These are phyloP conservation scores for Heloderma charlesbogerti DNA, from an alignment of 2,113 vertebrate genomes.

Conservation along the genomic window DNA sequence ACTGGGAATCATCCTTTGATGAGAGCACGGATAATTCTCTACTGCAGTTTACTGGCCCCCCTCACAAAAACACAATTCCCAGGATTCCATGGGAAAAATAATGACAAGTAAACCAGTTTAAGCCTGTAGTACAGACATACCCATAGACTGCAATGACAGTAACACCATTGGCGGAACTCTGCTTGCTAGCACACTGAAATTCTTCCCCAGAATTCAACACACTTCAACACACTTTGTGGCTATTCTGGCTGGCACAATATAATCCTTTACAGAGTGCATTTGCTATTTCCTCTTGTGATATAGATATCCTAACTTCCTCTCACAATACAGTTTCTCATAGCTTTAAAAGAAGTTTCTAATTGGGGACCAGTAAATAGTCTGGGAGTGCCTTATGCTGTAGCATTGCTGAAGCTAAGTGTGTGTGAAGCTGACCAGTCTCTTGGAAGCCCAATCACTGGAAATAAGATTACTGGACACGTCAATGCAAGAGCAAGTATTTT, in stretches of 20 bases:
- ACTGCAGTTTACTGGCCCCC: not conserved
- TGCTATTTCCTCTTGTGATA: not conserved
- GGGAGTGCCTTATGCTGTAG: not conserved
- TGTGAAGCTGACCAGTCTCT: not conserved
- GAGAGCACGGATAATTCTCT: not conserved
- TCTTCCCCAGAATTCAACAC: not conserved
- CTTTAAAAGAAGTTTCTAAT: not conserved
- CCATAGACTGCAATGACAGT: not conserved
- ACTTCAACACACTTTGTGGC: not conserved
- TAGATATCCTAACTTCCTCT: not conserved
- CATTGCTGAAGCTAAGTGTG: not conserved
- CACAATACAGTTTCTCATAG: not conserved
- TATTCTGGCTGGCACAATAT: not conserved
- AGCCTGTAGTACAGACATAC: not conserved
- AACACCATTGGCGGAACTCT: not conserved
- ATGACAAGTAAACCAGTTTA: not conserved
- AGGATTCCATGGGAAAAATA: not conserved
- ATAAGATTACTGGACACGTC: not conserved
- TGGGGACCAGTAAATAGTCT: not conserved
- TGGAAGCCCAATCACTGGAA: too few species aligned
- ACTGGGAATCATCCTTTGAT: not conserved
- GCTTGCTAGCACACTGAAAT: not conserved
- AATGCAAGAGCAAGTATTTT: too few species aligned
- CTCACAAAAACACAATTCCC: slow-evolving; percentile 10
- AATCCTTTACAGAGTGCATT: not conserved